phyloP scores from a whole-genome alignment of 2,888 invertebrate species.

The Hyalella azteca region DNA sequence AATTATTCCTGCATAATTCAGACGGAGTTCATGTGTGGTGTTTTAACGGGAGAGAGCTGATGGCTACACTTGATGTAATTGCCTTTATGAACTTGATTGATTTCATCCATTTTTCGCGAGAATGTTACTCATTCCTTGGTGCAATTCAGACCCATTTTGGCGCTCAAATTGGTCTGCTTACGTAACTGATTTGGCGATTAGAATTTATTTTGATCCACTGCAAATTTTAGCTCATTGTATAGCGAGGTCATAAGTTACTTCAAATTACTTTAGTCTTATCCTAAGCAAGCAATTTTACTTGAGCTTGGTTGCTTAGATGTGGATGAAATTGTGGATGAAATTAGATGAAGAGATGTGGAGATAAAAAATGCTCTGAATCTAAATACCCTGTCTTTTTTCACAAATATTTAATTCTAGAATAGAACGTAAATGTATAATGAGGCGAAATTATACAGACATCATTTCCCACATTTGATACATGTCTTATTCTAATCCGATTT shows the following conservation, averaged over 20 bases:
- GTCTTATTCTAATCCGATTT: too few relatives aligned
- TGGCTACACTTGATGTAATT: conserved; percentile 12
- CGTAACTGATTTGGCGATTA: not conserved
- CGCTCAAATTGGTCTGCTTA: not conserved
- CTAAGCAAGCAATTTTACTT: not conserved
- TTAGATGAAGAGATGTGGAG: too few relatives aligned
- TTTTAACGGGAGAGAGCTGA: not conserved
- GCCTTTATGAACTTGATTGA: conserved; percentile 29
- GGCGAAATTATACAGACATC: too few relatives aligned
- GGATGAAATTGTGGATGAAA: too few relatives aligned
- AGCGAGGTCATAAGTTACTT: not conserved
- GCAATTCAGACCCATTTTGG: conserved; percentile 23
- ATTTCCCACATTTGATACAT: too few relatives aligned
- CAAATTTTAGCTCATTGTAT: conserved; percentile 21
- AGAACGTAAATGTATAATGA: too few relatives aligned
- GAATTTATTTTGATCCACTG: not conserved
- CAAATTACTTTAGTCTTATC: not conserved
- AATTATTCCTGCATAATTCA: too few relatives aligned
- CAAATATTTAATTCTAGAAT: too few relatives aligned
- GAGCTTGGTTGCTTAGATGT: too few relatives aligned
- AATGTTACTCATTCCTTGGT: conserved; percentile 1
- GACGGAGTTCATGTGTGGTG: not conserved
- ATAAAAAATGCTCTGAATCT: too few relatives aligned
- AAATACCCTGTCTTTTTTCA: too few relatives aligned
- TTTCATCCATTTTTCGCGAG: not conserved